A percentile compares a stretch with the other conserved stretches of the same genome.
phyloP scores from a whole-genome alignment of 1,140 invertebrate species.

The Metopolophium dirhodum region DNA sequence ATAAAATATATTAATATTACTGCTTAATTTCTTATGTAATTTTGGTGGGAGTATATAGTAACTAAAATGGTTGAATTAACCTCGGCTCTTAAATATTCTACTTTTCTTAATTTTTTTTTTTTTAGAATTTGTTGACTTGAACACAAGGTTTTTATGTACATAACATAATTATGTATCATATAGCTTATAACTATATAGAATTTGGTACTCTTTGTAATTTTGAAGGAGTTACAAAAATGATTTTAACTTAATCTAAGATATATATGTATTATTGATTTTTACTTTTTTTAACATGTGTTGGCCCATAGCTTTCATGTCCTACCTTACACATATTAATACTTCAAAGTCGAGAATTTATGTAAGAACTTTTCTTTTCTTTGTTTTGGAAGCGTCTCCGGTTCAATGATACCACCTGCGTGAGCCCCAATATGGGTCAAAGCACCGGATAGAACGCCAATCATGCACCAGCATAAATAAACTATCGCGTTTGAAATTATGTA shows the following conservation, averaged over 20 bases:
- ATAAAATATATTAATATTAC: slow-evolving; percentile 1
- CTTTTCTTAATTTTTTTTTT: not conserved
- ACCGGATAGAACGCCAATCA: slow-evolving; percentile 48
- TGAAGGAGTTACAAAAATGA: not conserved
- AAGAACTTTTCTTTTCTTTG: slow-evolving; percentile 57
- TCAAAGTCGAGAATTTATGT: slow-evolving; percentile 40
- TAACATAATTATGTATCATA: not conserved
- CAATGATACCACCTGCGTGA: slow-evolving; percentile 54
- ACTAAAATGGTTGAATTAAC: not conserved
- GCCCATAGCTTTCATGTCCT: slow-evolving; percentile 14
- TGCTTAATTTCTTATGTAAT: not conserved
- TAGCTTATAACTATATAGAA: not conserved
- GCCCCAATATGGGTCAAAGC: slow-evolving; percentile 48
- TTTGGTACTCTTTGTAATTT: not conserved
- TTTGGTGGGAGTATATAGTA: slow-evolving; percentile 37
- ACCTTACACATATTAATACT: slow-evolving; percentile 18
- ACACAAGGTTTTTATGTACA: not conserved
- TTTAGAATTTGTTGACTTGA: not conserved
- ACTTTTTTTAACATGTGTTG: slow-evolving; percentile 34
- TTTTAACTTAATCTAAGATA: not conserved
- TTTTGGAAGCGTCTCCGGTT: slow-evolving; percentile 55
- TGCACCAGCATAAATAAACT: slow-evolving; percentile 44
- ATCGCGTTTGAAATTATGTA: slow-evolving; percentile 49
- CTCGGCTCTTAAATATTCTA: not conserved
- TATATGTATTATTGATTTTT: slow-evolving; percentile 18